A percentile compares a stretch with the other conserved stretches of the same genome.
phyloP scores from a whole-genome alignment of 2,113 vertebrate genomes.

The Plotosus lineatus region DNA sequence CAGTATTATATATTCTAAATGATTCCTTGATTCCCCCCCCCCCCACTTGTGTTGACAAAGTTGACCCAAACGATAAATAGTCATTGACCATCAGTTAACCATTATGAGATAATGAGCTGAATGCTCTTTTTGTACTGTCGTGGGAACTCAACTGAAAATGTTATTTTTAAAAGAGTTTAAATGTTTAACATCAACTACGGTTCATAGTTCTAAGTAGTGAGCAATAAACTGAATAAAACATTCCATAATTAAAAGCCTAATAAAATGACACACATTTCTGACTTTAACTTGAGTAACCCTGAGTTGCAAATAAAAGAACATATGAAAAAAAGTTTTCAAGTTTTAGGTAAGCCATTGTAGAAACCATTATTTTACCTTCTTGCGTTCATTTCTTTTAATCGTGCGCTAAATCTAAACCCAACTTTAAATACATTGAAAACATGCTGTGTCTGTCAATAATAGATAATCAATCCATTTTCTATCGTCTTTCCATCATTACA shows the following conservation, averaged over 20 bases:
- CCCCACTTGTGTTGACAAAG: neutral
- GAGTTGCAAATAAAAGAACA: constrained; percentile 6
- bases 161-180: neutral
- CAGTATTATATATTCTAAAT: neutral
- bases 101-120: constrained; percentile 9
- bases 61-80: neutral
- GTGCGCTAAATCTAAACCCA: constrained; percentile 5
- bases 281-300: constrained; percentile 27
- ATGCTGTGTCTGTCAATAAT: neutral
- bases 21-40: no score
- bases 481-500: constrained; percentile 7
- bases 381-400: neutral
- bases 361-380: neutral
- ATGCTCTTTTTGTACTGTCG: neutral
- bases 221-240: neutral
- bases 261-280: neutral
- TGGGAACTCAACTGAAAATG: neutral
- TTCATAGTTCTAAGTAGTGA: neutral
- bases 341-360: neutral
- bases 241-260: neutral
- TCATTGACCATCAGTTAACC: neutral
- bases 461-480: neutral
- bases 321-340: neutral
- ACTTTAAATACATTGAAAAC: neutral
- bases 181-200: neutral